These are phyloP conservation scores for Phoxinus phoxinus DNA, from an alignment of 2,113 vertebrate genomes.

Conservation along the genomic window DNA sequence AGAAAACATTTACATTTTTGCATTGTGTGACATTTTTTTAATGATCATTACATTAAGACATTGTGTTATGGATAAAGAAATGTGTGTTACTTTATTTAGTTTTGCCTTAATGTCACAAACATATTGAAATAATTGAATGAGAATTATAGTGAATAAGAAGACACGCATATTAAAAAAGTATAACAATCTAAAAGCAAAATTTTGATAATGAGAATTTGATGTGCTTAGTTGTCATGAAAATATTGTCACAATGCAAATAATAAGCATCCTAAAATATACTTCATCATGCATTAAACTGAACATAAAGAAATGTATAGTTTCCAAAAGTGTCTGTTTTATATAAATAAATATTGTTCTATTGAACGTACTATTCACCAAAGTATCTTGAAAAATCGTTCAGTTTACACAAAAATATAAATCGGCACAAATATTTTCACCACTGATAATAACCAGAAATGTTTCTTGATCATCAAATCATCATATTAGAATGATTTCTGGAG, in stretches of 20 bases:
- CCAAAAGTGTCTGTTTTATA: not conserved
- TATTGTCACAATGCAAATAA: not conserved
- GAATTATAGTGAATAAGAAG: not conserved
- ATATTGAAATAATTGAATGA: not conserved
- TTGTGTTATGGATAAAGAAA: not conserved
- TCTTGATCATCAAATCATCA: not conserved
- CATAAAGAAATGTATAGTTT: not conserved
- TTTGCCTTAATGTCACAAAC: not conserved
- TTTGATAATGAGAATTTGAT: not conserved
- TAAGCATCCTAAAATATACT: not conserved
- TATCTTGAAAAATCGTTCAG: too few species aligned
- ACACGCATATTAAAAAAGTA: not conserved
- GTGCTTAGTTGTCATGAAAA: not conserved
- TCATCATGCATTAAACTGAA: not conserved
- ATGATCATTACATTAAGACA: too few species aligned
- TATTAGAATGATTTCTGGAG: not conserved
- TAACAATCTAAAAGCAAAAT: not conserved
- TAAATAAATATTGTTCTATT: not conserved
- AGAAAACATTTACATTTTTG: too few species aligned
- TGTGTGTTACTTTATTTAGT: not conserved
- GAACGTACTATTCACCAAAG: not conserved
- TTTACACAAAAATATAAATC: not conserved
- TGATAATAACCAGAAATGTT: not conserved
- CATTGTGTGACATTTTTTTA: not conserved
- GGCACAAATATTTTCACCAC: not conserved